These are phyloP conservation scores for Hippocampus zosterae DNA, from an alignment of 2,113 vertebrate genomes.

Conservation along the genomic window DNA sequence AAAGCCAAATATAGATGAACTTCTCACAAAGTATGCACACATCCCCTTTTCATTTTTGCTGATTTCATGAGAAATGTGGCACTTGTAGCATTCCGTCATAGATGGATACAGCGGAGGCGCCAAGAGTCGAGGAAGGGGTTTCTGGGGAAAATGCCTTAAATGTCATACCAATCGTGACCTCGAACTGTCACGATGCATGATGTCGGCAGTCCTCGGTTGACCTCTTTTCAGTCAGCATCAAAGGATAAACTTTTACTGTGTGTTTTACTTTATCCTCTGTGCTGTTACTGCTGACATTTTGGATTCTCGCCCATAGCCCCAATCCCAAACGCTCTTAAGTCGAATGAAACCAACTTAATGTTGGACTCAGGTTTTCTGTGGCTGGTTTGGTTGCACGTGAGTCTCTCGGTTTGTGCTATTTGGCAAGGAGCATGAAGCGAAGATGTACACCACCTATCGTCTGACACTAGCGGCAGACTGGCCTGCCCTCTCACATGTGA, in stretches of 20 bases:
- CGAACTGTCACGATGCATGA: background rate
- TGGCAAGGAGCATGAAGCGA: background rate
- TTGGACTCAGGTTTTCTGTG: too few relatives aligned
- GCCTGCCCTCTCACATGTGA: too few relatives aligned
- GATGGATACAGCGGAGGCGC: background rate
- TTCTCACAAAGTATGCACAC: slow-evolving; percentile 19
- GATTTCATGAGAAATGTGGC: slow-evolving; percentile 1
- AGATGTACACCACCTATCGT: too few relatives aligned
- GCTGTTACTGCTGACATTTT: too few relatives aligned
- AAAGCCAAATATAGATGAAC: slow-evolving; percentile 28
- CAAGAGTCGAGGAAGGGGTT: background rate
- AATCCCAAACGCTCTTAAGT: background rate
- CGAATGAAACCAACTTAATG: too few relatives aligned
- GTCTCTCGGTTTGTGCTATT: background rate
- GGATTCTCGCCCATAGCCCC: too few relatives aligned
- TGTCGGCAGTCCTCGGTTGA: background rate
- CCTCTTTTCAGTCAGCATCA: background rate
- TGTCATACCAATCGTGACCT: background rate
- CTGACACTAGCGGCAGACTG: too few relatives aligned
- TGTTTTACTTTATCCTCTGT: background rate
- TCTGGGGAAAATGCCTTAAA: background rate
- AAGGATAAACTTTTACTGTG: background rate
- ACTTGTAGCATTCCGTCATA: background rate
- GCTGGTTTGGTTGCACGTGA: too few relatives aligned
- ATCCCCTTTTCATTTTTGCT: slow-evolving; percentile 2